Conservation (phyloP, 2,888 invertebrate genomes). For the Chaetogeoica ovagalla region DNA sequence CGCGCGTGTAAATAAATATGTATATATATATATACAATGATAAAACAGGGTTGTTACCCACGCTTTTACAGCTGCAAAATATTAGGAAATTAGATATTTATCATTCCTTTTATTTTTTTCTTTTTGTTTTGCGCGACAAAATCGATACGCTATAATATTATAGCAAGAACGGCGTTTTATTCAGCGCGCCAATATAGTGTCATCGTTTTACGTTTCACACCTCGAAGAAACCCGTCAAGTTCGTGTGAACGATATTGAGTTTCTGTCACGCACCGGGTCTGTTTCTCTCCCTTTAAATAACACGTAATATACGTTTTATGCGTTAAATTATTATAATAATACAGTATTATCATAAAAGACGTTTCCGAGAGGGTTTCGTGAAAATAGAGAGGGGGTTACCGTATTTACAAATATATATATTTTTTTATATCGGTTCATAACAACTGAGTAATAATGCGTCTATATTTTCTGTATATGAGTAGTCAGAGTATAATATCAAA, state of each 20-base stretch:
- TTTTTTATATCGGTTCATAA: too few species aligned
- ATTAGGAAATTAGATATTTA: slow-evolving; percentile 38
- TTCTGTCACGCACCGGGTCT: slow-evolving; percentile 18
- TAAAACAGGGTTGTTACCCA: too few species aligned
- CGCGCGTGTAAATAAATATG: background rate
- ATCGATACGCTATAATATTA: slow-evolving; percentile 9
- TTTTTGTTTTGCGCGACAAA: background rate
- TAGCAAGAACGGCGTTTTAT: background rate
- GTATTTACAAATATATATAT: too few species aligned
- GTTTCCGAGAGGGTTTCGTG: background rate
- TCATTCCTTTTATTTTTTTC: too few species aligned
- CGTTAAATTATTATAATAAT: slow-evolving; percentile 14
- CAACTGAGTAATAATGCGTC: too few species aligned
- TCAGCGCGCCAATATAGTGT: slow-evolving; percentile 15
- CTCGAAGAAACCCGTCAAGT: slow-evolving; percentile 44
- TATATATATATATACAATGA: too few species aligned
- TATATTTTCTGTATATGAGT: too few species aligned
- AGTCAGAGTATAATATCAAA: too few species aligned
- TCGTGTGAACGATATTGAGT: slow-evolving; percentile 15
- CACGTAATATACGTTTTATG: too few species aligned
- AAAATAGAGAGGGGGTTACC: background rate
- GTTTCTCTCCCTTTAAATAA: background rate
- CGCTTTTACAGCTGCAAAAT: background rate
- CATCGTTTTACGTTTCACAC: slow-evolving; percentile 50
- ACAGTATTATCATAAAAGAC: slow-evolving; percentile 4